Base-by-base conservation (phyloP, 1,140 invertebrate species). In the Dendrolimus kikuchii region DNA sequence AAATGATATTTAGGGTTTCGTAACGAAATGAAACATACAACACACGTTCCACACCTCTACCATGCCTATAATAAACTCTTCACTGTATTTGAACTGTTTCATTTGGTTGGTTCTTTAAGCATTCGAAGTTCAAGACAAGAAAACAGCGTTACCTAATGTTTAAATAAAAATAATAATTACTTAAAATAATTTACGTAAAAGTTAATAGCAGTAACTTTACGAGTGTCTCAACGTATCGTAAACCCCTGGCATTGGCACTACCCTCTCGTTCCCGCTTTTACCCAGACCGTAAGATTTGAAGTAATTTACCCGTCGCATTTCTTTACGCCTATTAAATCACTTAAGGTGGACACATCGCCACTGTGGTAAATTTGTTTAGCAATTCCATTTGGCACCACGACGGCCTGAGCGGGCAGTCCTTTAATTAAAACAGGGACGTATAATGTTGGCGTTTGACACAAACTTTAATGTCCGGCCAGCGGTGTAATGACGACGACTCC, bases 281-380 rank as follows among this genome's bases (percentile, higher is more conserved):
- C 51, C 46, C 55, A 49, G 53, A 60, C 67, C 61, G 64, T 74
- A 74, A 77, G 74, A 80, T 74, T 61, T 57, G 60, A 67, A 68
- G 55, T 59, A 68, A 69, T 69, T 81, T 76, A 77, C 79, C 69
- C 68, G 68, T 69, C 71, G 72, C 71, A 86, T 84, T 86, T 83
- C 81, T 83, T 84, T 80, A 71, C 81, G 79, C 75, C 79, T 80
- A 81, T 82, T 86, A 86, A 86, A 86, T 86, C 83, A 86, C 83
- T 86, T 84, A 80, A 84, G 82, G 82, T 86, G 82, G 82, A 86
- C 82, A 86, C 78, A 77, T 81, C 71, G 80, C 74, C 72, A 52
- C 51, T 77, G 78, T 72, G 78, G 81, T 76, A 80, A 79, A 84
- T 86, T 86, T 86, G 81, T 84, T 86, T 79, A 81, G 83, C 74